Conservation (phyloP, 2,797 vertebrate species). For the Helicolenus hilgendorfi region DNA sequence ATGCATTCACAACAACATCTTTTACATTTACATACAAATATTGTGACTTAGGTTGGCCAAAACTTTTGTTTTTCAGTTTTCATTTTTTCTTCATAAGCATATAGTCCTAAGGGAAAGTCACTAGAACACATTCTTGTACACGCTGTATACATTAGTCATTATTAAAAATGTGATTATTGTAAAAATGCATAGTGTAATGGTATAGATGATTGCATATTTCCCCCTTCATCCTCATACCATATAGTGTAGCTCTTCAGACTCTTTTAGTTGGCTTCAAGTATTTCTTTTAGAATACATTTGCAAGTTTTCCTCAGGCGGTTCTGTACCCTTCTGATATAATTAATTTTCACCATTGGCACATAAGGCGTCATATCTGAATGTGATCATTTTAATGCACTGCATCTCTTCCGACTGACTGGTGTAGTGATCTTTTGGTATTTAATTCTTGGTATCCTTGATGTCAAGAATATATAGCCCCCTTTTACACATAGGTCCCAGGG, state of each 20-base stretch:
- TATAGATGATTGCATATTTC: not conserved
- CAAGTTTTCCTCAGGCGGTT: not conserved
- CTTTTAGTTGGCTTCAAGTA: not conserved
- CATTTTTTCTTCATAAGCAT: not conserved
- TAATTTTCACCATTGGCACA: slow-evolving; percentile 9
- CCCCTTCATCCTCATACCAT: not conserved
- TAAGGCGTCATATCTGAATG: not conserved
- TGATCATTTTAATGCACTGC: slow-evolving; percentile 3
- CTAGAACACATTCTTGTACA: not conserved
- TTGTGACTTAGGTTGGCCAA: not conserved
- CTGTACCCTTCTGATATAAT: not conserved
- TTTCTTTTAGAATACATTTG: not conserved
- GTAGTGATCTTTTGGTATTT: not conserved
- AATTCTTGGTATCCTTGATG: slow-evolving; percentile 2
- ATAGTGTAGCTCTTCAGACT: not conserved
- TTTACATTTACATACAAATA: not conserved
- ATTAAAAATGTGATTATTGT: not conserved
- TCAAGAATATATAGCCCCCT: slow-evolving; percentile 14
- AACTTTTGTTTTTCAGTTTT: not conserved
- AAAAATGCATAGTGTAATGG: not conserved
- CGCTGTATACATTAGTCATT: not conserved
- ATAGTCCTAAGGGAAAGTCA: not conserved
- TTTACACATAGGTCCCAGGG: not conserved
- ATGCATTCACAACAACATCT: not conserved
- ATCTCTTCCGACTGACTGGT: not conserved